Percentiles rank a stretch among this genome's conserved stretches.
phyloP scores from a whole-genome alignment of 2,888 invertebrate species.

The Mythimna lalbum region DNA sequence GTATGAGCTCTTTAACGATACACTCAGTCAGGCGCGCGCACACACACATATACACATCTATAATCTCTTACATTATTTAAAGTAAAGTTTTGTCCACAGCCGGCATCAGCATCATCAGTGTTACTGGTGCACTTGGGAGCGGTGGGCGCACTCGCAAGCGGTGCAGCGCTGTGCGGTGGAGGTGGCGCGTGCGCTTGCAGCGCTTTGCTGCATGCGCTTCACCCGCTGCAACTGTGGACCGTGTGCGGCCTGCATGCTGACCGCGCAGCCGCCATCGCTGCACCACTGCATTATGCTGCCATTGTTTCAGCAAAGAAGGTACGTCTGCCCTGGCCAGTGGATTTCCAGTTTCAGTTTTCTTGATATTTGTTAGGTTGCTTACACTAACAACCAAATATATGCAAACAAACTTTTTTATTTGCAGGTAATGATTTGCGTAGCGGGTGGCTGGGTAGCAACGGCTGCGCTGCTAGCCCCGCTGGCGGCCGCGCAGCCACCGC shows the following conservation, averaged over 20 bases:
- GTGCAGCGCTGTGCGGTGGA: constrained; percentile 93
- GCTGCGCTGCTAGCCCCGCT: constrained; percentile 92
- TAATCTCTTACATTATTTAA: constrained; percentile 12
- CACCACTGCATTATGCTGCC: constrained; percentile 95
- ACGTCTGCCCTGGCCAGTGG: too few relatives aligned
- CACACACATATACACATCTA: too few relatives aligned
- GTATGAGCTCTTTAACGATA: background rate
- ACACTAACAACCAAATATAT: too few relatives aligned
- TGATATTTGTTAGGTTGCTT: background rate
- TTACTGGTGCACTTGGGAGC: constrained; percentile 93
- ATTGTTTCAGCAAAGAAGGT: constrained; percentile 93
- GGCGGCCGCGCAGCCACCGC: constrained; percentile 90
- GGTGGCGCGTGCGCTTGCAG: constrained; percentile 93
- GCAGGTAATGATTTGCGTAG: constrained; percentile 92
- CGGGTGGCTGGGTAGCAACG: constrained; percentile 92
- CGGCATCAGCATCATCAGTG: constrained; percentile 93
- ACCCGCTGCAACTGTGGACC: constrained; percentile 95
- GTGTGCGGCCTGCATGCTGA: constrained; percentile 95
- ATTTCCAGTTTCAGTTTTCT: background rate
- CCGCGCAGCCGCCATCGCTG: constrained; percentile 95
- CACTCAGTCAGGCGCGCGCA: too few relatives aligned
- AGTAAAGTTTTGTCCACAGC: constrained; percentile 80
- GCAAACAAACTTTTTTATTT: constrained; percentile 46
- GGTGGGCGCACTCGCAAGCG: constrained; percentile 93
- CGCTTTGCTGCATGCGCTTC: constrained; percentile 93